Conservation (phyloP, 2,888 invertebrate genomes). For the Automeris io region DNA sequence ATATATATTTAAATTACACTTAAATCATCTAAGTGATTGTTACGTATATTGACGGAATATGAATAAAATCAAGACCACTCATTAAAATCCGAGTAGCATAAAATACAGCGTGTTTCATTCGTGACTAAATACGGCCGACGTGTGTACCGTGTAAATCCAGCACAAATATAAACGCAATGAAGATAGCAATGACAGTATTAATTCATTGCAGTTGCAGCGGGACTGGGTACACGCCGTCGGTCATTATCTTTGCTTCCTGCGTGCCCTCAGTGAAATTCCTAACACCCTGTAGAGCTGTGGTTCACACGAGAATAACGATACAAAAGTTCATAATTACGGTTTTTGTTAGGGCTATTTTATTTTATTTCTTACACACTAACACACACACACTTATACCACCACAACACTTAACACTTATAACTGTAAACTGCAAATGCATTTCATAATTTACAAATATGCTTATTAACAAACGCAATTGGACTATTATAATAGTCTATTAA, state of each 20-base stretch:
- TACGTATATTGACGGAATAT: no score
- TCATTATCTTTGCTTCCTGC: slow-evolving; percentile 41
- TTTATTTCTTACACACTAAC: no score
- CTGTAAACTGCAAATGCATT: no score
- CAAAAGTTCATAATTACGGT: not conserved
- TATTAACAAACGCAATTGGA: no score
- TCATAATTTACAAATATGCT: no score
- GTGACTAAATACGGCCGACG: slow-evolving; percentile 45
- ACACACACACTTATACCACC: no score
- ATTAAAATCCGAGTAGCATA: slow-evolving; percentile 8
- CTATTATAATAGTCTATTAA: no score
- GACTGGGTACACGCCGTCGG: slow-evolving; percentile 32
- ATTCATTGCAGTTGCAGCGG: slow-evolving; percentile 58
- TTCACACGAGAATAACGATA: slow-evolving; percentile 34
- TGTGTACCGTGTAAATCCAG: slow-evolving; percentile 46
- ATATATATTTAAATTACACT: no score
- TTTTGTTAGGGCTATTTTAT: not conserved
- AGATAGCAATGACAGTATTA: slow-evolving; percentile 66
- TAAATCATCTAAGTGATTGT: no score
- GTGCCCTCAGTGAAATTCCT: slow-evolving; percentile 29
- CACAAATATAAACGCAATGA: slow-evolving; percentile 53
- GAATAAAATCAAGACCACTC: slow-evolving; percentile 6
- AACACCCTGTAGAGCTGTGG: slow-evolving; percentile 29
- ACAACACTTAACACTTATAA: no score
- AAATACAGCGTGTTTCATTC: slow-evolving; percentile 29